Evolutionary conservation across 2,797 vertebrate genomes (phyloP).

Genomic region (Melanotaenia boesemani): DNA sequence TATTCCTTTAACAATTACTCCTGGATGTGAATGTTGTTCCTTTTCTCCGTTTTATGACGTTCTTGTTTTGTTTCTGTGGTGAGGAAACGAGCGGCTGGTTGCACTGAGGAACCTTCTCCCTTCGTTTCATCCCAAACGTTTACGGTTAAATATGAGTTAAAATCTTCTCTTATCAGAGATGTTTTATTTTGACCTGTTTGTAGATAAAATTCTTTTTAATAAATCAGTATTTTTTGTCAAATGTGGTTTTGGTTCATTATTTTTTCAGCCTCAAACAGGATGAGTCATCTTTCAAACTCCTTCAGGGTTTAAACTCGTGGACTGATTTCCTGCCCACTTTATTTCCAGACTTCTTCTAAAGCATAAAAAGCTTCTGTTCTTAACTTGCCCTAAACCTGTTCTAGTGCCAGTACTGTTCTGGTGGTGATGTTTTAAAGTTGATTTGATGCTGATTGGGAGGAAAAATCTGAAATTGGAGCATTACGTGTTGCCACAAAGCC

Average conservation of each 20-base stretch:
- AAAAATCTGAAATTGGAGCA: too few relatives aligned
- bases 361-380: too few relatives aligned
- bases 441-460: too few relatives aligned
- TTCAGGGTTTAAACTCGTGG: too few relatives aligned
- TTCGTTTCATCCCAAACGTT: conserved; percentile 1
- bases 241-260: conserved; percentile 77
- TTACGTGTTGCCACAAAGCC: too few relatives aligned
- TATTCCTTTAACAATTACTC: conserved; percentile 40
- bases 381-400: too few relatives aligned
- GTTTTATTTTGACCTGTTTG: conserved; percentile 80
- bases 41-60: conserved; percentile 17
- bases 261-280: too few relatives aligned
- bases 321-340: too few relatives aligned
- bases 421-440: too few relatives aligned
- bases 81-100: conserved; percentile 12
- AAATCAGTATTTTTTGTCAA: conserved; percentile 88
- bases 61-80: conserved; percentile 22
- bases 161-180: conserved; percentile 26
- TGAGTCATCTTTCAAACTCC: too few relatives aligned
- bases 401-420: too few relatives aligned
- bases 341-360: too few relatives aligned
- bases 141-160: conserved; percentile 33
- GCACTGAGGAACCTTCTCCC: conserved; percentile 49
- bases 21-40: conserved; percentile 1
- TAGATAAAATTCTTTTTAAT: conserved; percentile 89